A percentile compares a stretch with the other conserved stretches of the same genome.
phyloP scores from a whole-genome alignment of 2,113 vertebrate species.

The Tringa solitaria region DNA sequence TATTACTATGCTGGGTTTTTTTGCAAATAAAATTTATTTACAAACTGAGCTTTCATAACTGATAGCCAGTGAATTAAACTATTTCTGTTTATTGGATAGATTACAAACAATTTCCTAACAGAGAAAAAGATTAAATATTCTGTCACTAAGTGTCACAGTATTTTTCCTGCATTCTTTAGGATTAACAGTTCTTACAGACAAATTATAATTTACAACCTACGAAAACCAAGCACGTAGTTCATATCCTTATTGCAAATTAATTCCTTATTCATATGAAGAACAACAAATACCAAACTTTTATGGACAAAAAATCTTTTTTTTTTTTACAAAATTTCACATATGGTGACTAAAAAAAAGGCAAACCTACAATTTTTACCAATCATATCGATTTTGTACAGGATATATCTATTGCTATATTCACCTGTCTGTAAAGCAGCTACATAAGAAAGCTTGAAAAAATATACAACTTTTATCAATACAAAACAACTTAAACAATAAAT shows the following conservation, averaged over 20 bases:
- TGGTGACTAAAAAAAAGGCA: not conserved
- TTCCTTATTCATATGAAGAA: not conserved
- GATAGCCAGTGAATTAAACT: not conserved
- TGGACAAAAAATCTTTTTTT: not conserved
- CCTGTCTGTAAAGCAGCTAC: not conserved
- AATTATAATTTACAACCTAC: not conserved
- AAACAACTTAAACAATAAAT: slow-evolving; percentile 1
- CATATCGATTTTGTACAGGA: not conserved
- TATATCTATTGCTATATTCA: not conserved
- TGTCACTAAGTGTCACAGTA: not conserved
- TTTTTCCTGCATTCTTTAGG: not conserved
- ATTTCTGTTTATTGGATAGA: not conserved
- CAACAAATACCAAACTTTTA: not conserved
- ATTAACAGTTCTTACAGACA: not conserved
- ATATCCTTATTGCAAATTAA: not conserved
- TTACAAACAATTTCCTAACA: not conserved
- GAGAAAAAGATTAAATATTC: not conserved
- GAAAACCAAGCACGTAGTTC: not conserved
- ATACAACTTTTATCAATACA: not conserved
- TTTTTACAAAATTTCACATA: not conserved
- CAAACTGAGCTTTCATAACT: not conserved
- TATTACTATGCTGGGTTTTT: not conserved
- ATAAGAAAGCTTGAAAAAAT: not conserved
- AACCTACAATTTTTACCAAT: not conserved
- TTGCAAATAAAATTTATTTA: not conserved